phyloP scores from a whole-genome alignment of 2,888 invertebrate genomes.

The Drosophila robusta region DNA sequence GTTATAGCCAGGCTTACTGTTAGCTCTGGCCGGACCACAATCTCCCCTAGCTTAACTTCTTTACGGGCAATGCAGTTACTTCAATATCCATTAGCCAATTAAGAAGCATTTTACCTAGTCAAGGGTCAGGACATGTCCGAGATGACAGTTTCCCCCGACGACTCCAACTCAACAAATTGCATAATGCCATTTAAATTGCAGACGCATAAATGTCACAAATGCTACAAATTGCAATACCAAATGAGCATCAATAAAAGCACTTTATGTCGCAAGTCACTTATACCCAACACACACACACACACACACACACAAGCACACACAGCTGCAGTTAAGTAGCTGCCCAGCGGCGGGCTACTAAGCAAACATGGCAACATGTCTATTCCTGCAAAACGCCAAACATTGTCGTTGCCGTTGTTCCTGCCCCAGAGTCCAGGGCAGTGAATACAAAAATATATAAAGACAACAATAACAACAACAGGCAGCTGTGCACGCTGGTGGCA shows the following conservation, averaged over 20 bases:
- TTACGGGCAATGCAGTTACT: neutral
- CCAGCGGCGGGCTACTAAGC: conserved; percentile 58
- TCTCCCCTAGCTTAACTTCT: neutral
- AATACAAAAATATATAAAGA: conserved; percentile 5
- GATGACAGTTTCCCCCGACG: conserved; percentile 16
- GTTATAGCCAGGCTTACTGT: neutral
- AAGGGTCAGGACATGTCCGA: conserved; percentile 23
- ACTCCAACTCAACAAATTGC: conserved; percentile 55
- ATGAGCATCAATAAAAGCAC: conserved; percentile 80
- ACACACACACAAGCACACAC: conserved; percentile 11
- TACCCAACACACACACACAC: conserved; percentile 3
- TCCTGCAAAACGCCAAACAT: conserved; percentile 54
- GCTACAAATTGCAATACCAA: conserved; percentile 79
- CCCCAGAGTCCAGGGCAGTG: conserved; percentile 5
- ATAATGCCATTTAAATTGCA: conserved; percentile 73
- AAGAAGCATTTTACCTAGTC: conserved; percentile 22
- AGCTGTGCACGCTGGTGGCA: no score
- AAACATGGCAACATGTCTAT: conserved; percentile 78
- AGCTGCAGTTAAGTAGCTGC: conserved; percentile 63
- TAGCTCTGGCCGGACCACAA: no score
- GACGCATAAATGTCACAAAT: conserved; percentile 80
- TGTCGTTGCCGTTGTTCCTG: conserved; percentile 20
- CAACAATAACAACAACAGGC: neutral
- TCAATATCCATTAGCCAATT: conserved; percentile 37
- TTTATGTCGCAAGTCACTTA: conserved; percentile 78